Evolutionary conservation across 2,888 invertebrate species (phyloP).

Genomic region (Colletes collaris): DNA sequence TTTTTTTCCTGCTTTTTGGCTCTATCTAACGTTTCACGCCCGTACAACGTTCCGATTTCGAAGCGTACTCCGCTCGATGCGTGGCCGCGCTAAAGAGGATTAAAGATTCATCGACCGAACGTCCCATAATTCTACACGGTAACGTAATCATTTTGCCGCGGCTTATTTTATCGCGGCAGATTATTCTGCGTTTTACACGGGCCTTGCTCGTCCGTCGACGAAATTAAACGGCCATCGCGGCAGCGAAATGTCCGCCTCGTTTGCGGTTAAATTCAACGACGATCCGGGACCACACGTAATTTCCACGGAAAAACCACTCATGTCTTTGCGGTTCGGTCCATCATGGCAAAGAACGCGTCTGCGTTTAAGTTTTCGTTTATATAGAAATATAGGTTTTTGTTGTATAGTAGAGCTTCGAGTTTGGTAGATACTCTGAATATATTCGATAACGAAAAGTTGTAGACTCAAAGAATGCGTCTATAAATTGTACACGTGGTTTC

Average conservation of each 20-base stretch:
- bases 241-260: neutral
- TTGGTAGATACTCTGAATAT: no score
- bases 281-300: neutral
- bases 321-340: no score
- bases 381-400: no score
- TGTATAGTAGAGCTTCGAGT: no score
- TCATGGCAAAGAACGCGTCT: no score
- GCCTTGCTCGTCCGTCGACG: neutral
- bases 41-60: conserved; percentile 32
- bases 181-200: neutral
- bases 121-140: conserved; percentile 12
- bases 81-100: conserved; percentile 37
- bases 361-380: no score
- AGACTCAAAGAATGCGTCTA: no score
- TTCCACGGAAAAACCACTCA: no score
- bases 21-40: conserved; percentile 17
- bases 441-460: no score
- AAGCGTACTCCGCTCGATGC: conserved; percentile 19
- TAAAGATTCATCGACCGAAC: conserved; percentile 41
- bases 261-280: conserved; percentile 2
- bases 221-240: conserved; percentile 7
- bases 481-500: no score
- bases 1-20: neutral
- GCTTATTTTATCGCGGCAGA: conserved; percentile 23
- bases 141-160: conserved; percentile 22